Evolutionary conservation across 2,888 invertebrate species (phyloP).

Genomic region (Carcina quercana): DNA sequence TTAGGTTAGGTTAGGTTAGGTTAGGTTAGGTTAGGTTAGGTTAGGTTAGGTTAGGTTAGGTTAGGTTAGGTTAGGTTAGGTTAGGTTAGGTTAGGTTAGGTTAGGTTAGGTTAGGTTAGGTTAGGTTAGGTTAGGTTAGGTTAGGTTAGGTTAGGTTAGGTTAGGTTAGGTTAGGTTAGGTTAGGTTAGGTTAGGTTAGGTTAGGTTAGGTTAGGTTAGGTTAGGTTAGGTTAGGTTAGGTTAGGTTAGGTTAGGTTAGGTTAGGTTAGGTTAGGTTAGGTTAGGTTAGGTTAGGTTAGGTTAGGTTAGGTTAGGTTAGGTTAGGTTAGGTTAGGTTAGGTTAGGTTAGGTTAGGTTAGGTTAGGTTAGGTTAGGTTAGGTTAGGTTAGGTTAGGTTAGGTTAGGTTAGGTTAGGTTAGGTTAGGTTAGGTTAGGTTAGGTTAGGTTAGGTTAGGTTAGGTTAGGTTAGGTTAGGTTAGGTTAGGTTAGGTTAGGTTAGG

Average conservation of each 20-base stretch:
- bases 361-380: constrained; percentile 8
- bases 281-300: constrained; percentile 11
- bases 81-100: constrained; percentile 8
- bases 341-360: constrained; percentile 8
- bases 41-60: constrained; percentile 8
- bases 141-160: constrained; percentile 8
- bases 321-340: constrained; percentile 8
- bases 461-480: constrained; percentile 8
- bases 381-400: constrained; percentile 8
- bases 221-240: constrained; percentile 8
- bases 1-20: constrained; percentile 8
- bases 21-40: constrained; percentile 8
- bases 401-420: constrained; percentile 8
- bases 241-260: constrained; percentile 14
- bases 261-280: constrained; percentile 8
- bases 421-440: constrained; percentile 8
- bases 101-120: constrained; percentile 8
- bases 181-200: constrained; percentile 8
- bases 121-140: constrained; percentile 8
- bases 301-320: constrained; percentile 11
- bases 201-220: constrained; percentile 8
- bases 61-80: constrained; percentile 8
- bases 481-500: constrained; percentile 8
- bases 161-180: constrained; percentile 8
- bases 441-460: constrained; percentile 8